Base-by-base conservation (phyloP, 2,797 vertebrate genomes). In the Hapalemur alaotrensis region DNA sequence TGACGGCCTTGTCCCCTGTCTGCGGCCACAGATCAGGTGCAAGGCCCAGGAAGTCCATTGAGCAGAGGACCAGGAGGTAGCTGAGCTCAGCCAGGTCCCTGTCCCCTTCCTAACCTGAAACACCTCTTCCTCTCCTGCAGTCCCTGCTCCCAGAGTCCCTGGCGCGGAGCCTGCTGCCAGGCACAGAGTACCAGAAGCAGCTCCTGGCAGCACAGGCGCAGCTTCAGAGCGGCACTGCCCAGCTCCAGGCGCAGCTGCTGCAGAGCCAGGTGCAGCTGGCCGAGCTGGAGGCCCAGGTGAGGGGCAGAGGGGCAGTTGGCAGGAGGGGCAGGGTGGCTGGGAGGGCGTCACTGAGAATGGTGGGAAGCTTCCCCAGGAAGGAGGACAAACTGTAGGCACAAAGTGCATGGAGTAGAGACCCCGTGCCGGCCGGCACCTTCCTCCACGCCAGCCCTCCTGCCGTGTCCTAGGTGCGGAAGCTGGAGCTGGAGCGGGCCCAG, bases 261-360 rank as follows among this genome's bases (percentile, higher is more conserved):
- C 98, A 98, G 7, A 95, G 98, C 81, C 99, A 99, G 97, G 97
- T 98, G 61, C 98, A 61, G 67, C 94, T 99, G 94, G 97, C 98
- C 9, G 99, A 99, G 97, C 98, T 99, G 97, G 99, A 99, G 97
- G 98, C 98, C 96, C 99, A 99, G 99, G 99, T 99, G 90, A 97
- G 92, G 76, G 81, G n/a, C 1, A 1, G 72, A 5, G 32, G 11
- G 5, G 17, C 57, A 7, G 23, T 15, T 10, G 57, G 23, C 17
- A 7, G 1, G 0, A 50, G 10, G 8, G 61, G 28, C 63, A 30
- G 67, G 67, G 54, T 10, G 30, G 41, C 1, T 1, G 3, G 25
- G 72, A 61, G 7, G 57, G 38, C 23, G 2, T 93, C 35, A 7
- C 12, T 30, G 11, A 38, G 23, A 41, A 52, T 63, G 41, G 59